Evolutionary conservation across 2,888 invertebrate genomes (phyloP).

Genomic region (Chymomyza fuscimana): DNA sequence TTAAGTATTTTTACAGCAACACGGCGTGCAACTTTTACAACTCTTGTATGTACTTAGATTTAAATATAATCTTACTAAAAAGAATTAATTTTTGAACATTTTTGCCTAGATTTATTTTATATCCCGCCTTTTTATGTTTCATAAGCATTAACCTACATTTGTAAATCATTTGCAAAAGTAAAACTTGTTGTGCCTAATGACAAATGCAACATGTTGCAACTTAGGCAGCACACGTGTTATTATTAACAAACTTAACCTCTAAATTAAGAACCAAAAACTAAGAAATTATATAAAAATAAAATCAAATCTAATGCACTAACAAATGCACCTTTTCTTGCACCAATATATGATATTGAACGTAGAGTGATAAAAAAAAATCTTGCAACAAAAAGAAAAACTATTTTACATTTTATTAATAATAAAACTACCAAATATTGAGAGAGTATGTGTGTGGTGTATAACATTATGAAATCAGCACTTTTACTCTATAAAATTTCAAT

Average conservation of each 20-base stretch:
- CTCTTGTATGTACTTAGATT: conserved; percentile 32
- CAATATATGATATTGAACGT: conserved; percentile 70
- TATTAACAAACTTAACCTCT: conserved; percentile 18
- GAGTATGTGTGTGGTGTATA: conserved; percentile 50
- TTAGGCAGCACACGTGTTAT: conserved; percentile 37
- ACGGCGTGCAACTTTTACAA: conserved; percentile 15
- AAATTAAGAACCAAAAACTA: conserved; percentile 1
- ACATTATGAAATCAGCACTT: conserved; percentile 22
- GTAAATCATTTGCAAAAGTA: neutral
- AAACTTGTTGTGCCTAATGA: conserved; percentile 10
- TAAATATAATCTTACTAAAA: conserved; percentile 6
- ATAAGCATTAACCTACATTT: neutral
- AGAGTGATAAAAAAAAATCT: conserved; percentile 60
- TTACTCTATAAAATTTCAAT: conserved; percentile 45
- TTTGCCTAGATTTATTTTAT: neutral
- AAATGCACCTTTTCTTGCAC: conserved; percentile 66
- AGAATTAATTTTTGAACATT: conserved; percentile 4
- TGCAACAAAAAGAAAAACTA: conserved; percentile 44
- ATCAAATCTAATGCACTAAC: conserved; percentile 22
- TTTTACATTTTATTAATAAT: conserved; percentile 47
- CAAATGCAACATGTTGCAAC: conserved; percentile 39
- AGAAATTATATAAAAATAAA: conserved; percentile 22
- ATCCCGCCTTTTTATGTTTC: neutral
- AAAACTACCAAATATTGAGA: conserved; percentile 23
- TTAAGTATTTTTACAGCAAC: conserved; percentile 45